Evolutionary conservation across 1,140 invertebrate species (phyloP), one percentile per base, ranked within the genome.

Genomic region (Lerema accius): DNA sequence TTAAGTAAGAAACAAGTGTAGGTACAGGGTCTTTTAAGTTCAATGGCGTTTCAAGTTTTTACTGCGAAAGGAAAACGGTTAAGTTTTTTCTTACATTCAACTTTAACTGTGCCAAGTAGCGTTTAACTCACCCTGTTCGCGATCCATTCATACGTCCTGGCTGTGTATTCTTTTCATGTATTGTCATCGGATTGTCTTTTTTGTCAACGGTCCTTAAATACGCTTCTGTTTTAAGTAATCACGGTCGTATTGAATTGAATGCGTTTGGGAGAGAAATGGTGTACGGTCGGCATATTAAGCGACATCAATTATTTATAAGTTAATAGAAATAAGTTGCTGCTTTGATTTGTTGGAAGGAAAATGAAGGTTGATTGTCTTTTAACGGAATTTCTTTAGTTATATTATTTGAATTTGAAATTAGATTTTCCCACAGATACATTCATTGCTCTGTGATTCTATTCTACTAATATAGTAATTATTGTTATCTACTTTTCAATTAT

Each of bases 191-290:
- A 49, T 58, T 43, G 60, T 59, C 73, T 65, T 74, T 79, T 79
- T 79, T 72, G 69, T 65, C 50, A 53, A 68, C 61, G 73, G 59
- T 71, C 70, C 71, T 77, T 77, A 73, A 81, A 80, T 78, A 69
- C 77, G 65, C 75, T 70, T 55, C 69, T 74, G 72, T 75, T 86
- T 80, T 73, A 79, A 73, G 66, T 71, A 71, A 66, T 73, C 68
- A 76, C 72, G 76, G 73, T 68, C 69, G 71, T 74, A 81, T 81
- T 84, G 73, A 81, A 81, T 82, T 75, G 68, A 78, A 84, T 77
- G 71, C 51, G 66, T 74, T 81, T 83, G 71, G 68, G 43, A 53
- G 64, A 70, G 63, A 63, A 53, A 63, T 65, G 42, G 6, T 10
- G 69, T 77, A 71, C 50, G 5, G 72, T 67, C 6, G 7, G 60